Conservation (phyloP, 2,113 vertebrate genomes). For the Crotalus horridus region DNA sequence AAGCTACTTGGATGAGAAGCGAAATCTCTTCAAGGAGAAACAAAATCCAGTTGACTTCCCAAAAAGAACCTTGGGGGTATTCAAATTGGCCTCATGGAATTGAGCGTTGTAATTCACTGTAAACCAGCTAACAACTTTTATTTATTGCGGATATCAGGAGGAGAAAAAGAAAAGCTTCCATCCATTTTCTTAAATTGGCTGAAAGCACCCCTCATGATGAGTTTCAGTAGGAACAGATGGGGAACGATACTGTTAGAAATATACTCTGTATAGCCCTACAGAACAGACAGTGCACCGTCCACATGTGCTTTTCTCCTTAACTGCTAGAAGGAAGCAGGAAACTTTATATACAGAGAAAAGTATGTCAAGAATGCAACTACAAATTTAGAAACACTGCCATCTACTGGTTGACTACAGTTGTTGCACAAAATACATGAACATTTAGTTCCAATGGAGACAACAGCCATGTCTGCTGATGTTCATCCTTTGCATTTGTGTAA, state of each 20-base stretch:
- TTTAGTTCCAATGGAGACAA: neutral
- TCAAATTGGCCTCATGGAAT: conserved; percentile 37
- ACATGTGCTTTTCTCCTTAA: neutral
- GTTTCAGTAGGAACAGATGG: neutral
- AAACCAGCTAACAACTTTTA: conserved; percentile 15
- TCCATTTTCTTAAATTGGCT: conserved; percentile 12
- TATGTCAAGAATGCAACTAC: neutral
- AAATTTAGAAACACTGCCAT: neutral
- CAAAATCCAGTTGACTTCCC: neutral
- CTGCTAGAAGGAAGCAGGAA: neutral
- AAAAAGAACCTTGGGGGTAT: neutral
- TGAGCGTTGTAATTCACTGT: conserved; percentile 35
- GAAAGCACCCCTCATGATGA: neutral
- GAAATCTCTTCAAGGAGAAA: neutral
- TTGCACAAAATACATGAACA: neutral
- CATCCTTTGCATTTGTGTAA: neutral
- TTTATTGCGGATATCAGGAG: neutral
- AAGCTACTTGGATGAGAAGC: neutral
- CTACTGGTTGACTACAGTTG: neutral
- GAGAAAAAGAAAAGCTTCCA: neutral
- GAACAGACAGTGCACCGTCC: neutral
- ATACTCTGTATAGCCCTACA: neutral
- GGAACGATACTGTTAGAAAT: neutral
- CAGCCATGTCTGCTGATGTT: neutral
- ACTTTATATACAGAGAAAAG: neutral